Evolutionary conservation across 2,888 invertebrate genomes (phyloP), one percentile per base, ranked within the genome.

Genomic region (Pseudanteris insignis): DNA sequence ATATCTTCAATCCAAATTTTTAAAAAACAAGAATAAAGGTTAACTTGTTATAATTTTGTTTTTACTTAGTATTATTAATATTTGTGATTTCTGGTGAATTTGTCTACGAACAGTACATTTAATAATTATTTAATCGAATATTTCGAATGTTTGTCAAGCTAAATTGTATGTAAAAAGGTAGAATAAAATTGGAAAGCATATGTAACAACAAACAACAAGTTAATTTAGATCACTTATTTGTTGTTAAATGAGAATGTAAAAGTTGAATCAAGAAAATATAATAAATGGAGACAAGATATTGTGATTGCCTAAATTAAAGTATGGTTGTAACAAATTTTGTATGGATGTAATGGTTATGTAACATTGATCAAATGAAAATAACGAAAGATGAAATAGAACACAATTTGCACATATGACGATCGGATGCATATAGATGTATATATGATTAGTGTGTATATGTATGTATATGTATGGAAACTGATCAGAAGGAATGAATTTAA

Each of bases 231-330:
- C 57, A 50, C 32, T 57, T 30, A 37, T 37, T 50, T 43, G 33
- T 44, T 32, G 29, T 32, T 48, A 29, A 18, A 50, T 33, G 44
- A 44, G 25, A n/a, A 2, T 29, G 10, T 41, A 15, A 24, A 48
- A 14, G 11, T 28, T 25, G 28, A 38, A 48, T 28, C 29, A 13
- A 48, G 36, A 21, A 36, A 24, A 51, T 11, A 33, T 21, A 40
- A 33, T 38, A 33, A 48, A 36, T 6, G 26, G 37, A 50, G 15
- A 43, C 21, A 37, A 50, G 43, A 43, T 29, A 58, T 50, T 58
- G 58, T 50, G 58, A 58, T 50, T 50, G 58, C 43, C 44, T 58
- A 58, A 58, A 50, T 50, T 58, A 58, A 58, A 48, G 58, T 58
- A 58, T 58, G 58, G 44, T 57, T 57, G 58, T 58, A 50, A 50